Base-by-base conservation (phyloP, 2,888 invertebrate genomes). In the Aelia acuminata region DNA sequence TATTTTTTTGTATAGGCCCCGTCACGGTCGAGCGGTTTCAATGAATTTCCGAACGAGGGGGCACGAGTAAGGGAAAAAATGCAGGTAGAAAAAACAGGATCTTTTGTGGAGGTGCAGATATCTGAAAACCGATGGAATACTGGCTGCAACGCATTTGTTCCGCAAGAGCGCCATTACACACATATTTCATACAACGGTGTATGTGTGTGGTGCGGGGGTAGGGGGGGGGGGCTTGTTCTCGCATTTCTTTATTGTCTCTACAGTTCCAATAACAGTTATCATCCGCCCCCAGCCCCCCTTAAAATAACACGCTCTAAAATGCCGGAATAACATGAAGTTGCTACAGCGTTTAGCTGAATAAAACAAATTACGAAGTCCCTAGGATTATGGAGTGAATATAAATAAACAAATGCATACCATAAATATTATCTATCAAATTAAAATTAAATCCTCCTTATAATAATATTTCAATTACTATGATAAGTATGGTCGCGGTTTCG, bases 11-110 rank as follows among this genome's bases (percentile, higher is more conserved):
- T 80, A 80, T 80, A 80, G 43, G 39, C 80, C n/a, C 80, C 22
- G 22, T 7, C 43, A 80, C 80, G 80, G 80, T 80, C n/a, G n/a
- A 47, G 3, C 43, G 80, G 80, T 39, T 47, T 47, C 80, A 80
- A 80, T 80, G 80, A 43, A 47, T 80, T 80, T 80, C 43, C 80
- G 80, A 80, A 80, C 80, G 80, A 80, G 43, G 80, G 80, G n/a
- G 63, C 63, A 70, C 63, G 63, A 70, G 31, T 70, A 35, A 70
- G 63, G 63, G 63, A 31, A 70, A 53, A 70, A 70, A 70, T 70
- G 63, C 63, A 70, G 63, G 63, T 70, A 35, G 63, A 70, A 70
- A 70, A 70, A 70, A 70, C 63, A 70, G 63, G 63, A 70, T 70
- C 63, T 70, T 70, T 70, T 70, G 63, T 70, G 63, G 63, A 70